Evolutionary conservation across 2,888 invertebrate genomes (phyloP), one percentile per base, ranked within the genome.

Genomic region (Drosophila vallismaia): DNA sequence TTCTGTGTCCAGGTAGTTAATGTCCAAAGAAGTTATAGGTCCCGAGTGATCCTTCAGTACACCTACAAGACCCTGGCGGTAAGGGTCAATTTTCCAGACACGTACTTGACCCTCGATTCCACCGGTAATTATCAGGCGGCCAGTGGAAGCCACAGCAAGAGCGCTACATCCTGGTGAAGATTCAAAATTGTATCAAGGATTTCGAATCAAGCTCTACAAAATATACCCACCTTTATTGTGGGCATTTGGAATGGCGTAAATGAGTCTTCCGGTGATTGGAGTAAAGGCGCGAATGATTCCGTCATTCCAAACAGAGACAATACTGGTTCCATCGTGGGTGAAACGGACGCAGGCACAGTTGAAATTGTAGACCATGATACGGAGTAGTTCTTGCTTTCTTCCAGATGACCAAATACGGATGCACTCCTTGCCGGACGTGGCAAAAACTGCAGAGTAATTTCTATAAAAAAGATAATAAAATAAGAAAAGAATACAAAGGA

Each of bases 31-130:
- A 0, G 97, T 95, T 62, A 98, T 95, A 0, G 96, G 95, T 8
- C 96, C 97, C 88, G 97, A 96, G 92, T 98, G 98, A 88, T 98
- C 98, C 91, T 98, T 98, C 71, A 98, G 92, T 7, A 96, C 95
- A 48, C 94, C 95, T 78, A 94, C 92, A 52, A 97, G 90, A 50
- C 93, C 93, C 89, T 96, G 96, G 7, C 93, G 92, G 64, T 93
- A 92, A 0, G 95, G 94, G 62, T 93, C 94, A 49, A 97, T 93
- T 76, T 94, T 94, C 97, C 97, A 97, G 1, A 97, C 92, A 12
- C 97, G 93, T 4, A 97, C 96, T 93, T 97, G 97, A n/a, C 98
- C 98, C 89, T 98, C 97, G 71, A 96, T 96, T 4, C 98, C 98
- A 0, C 98, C 98, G 49, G 96, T 97, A 49, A 98, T 94, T 54